phyloP scores from a whole-genome alignment of 2,113 vertebrate species.

The Callithrix jacchus region DNA sequence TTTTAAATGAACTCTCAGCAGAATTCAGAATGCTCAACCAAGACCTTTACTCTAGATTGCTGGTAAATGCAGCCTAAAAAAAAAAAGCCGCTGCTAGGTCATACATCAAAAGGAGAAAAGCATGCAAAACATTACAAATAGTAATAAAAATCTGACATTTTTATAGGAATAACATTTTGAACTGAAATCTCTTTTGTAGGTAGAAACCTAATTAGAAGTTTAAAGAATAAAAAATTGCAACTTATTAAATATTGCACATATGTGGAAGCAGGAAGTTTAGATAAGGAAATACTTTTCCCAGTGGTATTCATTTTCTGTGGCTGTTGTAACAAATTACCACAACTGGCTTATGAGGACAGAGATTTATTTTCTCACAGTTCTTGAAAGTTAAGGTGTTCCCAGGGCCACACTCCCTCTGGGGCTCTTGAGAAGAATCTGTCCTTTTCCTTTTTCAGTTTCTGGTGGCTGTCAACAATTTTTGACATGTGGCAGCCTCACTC shows the following conservation, averaged over 20 bases:
- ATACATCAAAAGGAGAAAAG: not conserved
- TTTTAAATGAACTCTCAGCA: not conserved
- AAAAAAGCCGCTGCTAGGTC: not conserved
- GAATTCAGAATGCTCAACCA: not conserved
- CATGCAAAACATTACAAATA: not conserved
- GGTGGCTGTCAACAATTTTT: not conserved
- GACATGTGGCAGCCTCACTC: not conserved
- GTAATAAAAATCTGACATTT: not conserved
- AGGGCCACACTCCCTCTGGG: not conserved
- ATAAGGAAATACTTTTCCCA: not conserved
- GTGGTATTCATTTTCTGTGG: not conserved
- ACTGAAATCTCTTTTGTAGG: not conserved
- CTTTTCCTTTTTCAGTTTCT: not conserved
- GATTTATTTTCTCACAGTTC: not conserved
- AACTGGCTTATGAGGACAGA: conserved; percentile 4
- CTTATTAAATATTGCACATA: not conserved
- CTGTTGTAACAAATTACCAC: conserved; percentile 13
- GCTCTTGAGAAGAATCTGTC: not conserved
- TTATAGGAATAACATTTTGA: conserved; percentile 30
- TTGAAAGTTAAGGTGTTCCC: not conserved
- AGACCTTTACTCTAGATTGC: not conserved
- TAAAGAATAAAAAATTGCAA: conserved; percentile 6
- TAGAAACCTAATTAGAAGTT: not conserved
- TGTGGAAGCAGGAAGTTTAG: not conserved
- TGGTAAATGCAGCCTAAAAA: not conserved